A percentile compares a stretch with the other conserved stretches of the same genome.
Conservation (phyloP, 2,888 invertebrate genomes). For the Aspidapion aeneum region DNA sequence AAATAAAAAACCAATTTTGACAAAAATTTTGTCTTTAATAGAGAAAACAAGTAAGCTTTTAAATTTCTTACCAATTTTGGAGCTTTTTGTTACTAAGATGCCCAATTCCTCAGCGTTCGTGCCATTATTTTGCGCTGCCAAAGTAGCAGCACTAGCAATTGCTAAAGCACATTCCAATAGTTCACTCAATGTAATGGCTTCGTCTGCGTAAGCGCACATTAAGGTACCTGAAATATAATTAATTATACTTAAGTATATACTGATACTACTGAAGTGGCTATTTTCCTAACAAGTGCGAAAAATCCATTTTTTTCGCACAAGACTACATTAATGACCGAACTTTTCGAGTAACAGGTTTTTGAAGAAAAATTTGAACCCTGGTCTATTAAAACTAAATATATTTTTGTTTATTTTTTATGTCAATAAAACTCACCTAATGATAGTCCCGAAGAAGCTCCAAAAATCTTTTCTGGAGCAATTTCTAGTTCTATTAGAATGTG, state of each 20-base stretch:
- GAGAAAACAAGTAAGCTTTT: too few relatives aligned
- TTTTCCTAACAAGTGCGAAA: too few relatives aligned
- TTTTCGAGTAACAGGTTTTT: too few relatives aligned
- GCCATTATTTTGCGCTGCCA: slow-evolving; percentile 1
- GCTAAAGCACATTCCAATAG: slow-evolving; percentile 67
- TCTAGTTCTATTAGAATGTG: slow-evolving; percentile 52
- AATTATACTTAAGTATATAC: too few relatives aligned
- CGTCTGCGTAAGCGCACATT: slow-evolving; percentile 89
- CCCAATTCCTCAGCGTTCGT: slow-evolving; percentile 5
- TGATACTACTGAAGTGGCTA: too few relatives aligned
- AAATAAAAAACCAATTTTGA: too few relatives aligned
- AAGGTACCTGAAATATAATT: slow-evolving; percentile 78
- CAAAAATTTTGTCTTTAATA: too few relatives aligned
- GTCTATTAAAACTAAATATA: too few relatives aligned
- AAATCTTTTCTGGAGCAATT: slow-evolving; percentile 28
- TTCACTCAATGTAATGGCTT: slow-evolving; percentile 78
- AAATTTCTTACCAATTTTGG: slow-evolving; percentile 3
- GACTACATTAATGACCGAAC: too few relatives aligned
- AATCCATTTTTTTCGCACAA: too few relatives aligned
- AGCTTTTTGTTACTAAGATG: not conserved
- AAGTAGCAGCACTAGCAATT: slow-evolving; percentile 18
- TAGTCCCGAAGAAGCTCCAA: slow-evolving; percentile 52
- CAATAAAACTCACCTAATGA: slow-evolving; percentile 64
- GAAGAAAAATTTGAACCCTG: too few relatives aligned
- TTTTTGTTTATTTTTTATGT: too few relatives aligned